phyloP scores from a whole-genome alignment of 2,888 invertebrate species.

The Carterocephalus palaemon region DNA sequence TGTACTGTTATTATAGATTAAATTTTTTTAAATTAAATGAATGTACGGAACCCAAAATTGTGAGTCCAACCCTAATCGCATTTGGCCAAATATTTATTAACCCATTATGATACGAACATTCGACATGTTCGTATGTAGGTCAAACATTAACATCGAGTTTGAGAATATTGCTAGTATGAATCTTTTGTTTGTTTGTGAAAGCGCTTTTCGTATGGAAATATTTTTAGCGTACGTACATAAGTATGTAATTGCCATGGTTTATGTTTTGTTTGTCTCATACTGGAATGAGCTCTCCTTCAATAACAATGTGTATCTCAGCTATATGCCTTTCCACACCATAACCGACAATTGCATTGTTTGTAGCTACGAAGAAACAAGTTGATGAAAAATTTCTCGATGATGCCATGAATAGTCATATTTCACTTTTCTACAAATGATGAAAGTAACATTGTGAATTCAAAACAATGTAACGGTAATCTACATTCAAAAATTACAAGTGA shows the following conservation, averaged over 20 bases:
- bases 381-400: conserved; percentile 10
- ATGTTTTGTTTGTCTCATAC: conserved; percentile 16
- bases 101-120: conserved; percentile 32
- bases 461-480: too few species aligned
- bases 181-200: conserved; percentile 16
- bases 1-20: too few species aligned
- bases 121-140: conserved; percentile 27
- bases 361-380: conserved; percentile 9
- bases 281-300: conserved; percentile 8
- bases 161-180: conserved; percentile 3
- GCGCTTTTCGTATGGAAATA: conserved; percentile 9
- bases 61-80: too few species aligned
- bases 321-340: conserved; percentile 20
- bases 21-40: too few species aligned
- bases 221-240: conserved; percentile 8
- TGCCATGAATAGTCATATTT: conserved; percentile 1
- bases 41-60: too few species aligned
- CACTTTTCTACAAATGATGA: too few species aligned
- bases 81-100: too few species aligned
- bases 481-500: too few species aligned
- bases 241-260: conserved; percentile 14
- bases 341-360: conserved; percentile 13
- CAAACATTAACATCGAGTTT: conserved; percentile 20
- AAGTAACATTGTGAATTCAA: too few species aligned
- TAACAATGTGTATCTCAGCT: conserved; percentile 21